These are phyloP conservation scores for Diaphora mendica DNA, from an alignment of 2,888 invertebrate genomes.

Conservation along the genomic window DNA sequence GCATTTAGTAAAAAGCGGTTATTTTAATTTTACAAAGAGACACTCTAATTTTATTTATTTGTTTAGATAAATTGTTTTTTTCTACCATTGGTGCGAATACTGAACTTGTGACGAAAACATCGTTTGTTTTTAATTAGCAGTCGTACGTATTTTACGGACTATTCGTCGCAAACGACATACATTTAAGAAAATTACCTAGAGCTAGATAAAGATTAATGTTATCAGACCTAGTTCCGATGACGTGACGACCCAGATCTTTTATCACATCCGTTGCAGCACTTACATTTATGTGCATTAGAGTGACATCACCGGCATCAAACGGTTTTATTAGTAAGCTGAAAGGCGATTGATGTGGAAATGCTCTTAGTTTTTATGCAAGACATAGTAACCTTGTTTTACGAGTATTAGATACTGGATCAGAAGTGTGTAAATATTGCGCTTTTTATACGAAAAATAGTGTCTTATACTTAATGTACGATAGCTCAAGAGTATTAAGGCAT, in stretches of 20 bases:
- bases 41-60: no score
- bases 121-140: not conserved
- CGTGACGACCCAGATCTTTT: constrained; percentile 56
- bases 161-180: not conserved
- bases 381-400: constrained; percentile 32
- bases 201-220: constrained; percentile 23
- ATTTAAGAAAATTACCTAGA: constrained; percentile 21
- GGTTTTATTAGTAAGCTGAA: constrained; percentile 63
- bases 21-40: no score
- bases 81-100: not conserved
- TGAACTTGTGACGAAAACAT: not conserved
- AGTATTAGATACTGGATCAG: constrained; percentile 10
- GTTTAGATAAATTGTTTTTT: no score
- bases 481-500: not conserved
- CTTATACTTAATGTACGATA: not conserved
- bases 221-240: constrained; percentile 33
- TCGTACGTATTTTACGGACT: not conserved
- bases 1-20: no score
- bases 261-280: constrained; percentile 53
- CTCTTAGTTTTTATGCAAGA: constrained; percentile 50
- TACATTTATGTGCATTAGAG: constrained; percentile 58
- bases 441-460: not conserved
- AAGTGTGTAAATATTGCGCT: not conserved
- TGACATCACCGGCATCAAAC: constrained; percentile 67
- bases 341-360: constrained; percentile 61